Base-by-base conservation (phyloP, 2,797 vertebrate species). In the Anabacerthia variegaticeps region DNA sequence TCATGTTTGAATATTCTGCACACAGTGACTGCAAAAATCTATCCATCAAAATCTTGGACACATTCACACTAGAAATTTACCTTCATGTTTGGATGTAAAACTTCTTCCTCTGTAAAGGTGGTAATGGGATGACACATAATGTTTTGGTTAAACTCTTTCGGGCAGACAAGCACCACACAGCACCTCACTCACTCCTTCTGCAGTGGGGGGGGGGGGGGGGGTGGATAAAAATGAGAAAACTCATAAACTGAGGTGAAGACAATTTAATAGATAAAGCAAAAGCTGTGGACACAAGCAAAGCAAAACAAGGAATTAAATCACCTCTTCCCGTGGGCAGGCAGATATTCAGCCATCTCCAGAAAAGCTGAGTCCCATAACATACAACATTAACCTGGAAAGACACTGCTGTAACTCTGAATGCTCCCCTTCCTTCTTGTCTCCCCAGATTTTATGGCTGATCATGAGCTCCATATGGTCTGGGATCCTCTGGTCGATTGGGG, bases 201-300 rank as follows among this genome's bases (percentile, higher is more conserved):
- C 26, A 27, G 34, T 12, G 55, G 34, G 39, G 12, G 39, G 39
- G 39, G 3, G 6, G 39, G 41, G 15, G 41, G 15, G 15, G 14
- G 39, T 54, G 14, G 17, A 44, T 1, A 46, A 56, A 58, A 72
- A 10, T 23, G 8, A 63, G 20, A 43, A 71, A n/a, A 58, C 32
- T 43, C 7, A 1, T 26, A 36, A 21, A 3, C 2, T 46, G 30
- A 39, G 12, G 7, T 20, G 22, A 27, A 52, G 32, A 4, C 6
- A 34, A 4, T 59, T 72, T 37, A 41, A 46, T 2, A 59, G 26
- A 13, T 12, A 67, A 71, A 37, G 10, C 32, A 69, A 52, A 80
- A 52, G 6, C 24, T 6, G 2, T 1, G 1, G 2, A 30, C 3
- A 1, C 0, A 3, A 58, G 43, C 21, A 72, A 63, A 58, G 32